phyloP scores from a whole-genome alignment of 2,113 vertebrate genomes.

The Grantiella picta region DNA sequence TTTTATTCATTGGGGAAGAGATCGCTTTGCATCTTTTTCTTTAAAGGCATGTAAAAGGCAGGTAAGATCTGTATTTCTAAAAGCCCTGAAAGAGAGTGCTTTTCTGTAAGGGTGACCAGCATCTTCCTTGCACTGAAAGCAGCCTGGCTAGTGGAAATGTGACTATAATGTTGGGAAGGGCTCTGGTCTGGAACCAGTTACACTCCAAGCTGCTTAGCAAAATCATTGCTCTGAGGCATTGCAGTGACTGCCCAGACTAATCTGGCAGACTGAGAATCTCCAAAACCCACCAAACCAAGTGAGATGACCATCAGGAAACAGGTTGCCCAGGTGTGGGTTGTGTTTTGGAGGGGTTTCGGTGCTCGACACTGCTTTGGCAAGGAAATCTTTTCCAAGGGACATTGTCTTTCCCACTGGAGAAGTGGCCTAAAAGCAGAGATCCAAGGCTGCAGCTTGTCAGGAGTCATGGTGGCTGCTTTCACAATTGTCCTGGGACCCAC shows the following conservation, averaged over 20 bases:
- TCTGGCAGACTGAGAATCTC: neutral
- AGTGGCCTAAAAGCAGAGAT: neutral
- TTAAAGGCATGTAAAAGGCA: constrained; percentile 34
- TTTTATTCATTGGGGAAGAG: constrained; percentile 54
- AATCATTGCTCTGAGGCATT: neutral
- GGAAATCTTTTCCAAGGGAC: neutral
- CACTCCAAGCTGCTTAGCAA: neutral
- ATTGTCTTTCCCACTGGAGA: neutral
- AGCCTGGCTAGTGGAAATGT: neutral
- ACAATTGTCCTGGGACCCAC: neutral
- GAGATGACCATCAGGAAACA: neutral
- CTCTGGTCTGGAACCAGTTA: neutral
- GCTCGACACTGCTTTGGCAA: neutral
- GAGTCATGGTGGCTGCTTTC: neutral
- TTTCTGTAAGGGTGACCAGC: neutral
- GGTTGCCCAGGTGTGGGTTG: neutral
- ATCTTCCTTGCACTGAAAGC: neutral
- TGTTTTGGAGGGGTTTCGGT: neutral
- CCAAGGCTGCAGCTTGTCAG: neutral
- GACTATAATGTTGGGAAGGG: neutral
- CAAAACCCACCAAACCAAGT: neutral
- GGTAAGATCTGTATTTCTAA: constrained; percentile 22
- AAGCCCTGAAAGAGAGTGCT: neutral
- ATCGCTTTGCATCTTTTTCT: neutral
- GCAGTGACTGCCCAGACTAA: neutral